Evolutionary conservation across 1,140 invertebrate species (phyloP), one percentile per base, ranked within the genome.

Genomic region (Brachionus rotundiformis): DNA sequence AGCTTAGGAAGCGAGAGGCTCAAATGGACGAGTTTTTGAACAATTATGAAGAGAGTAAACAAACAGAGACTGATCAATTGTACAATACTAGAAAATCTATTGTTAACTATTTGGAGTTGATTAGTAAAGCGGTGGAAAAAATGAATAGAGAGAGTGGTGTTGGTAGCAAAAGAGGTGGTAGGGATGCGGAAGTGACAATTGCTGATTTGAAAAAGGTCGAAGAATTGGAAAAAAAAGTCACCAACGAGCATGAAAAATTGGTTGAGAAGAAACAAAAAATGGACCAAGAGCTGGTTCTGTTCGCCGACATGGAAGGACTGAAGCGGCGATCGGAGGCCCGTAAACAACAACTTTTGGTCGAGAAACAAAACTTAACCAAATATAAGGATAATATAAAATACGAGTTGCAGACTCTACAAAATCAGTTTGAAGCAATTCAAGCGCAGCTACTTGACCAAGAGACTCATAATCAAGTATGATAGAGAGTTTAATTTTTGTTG

Each of bases 201-300:
- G 79, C 79, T 33, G 81, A 82, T 75, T 36, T 71, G 8, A 68
- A 44, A 36, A 82, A 82, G 49, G 41, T 82, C 1, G 81, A 82
- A 71, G 39, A 61, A 29, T 7, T 82, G 23, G 65, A 82, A 59
- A 49, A 82, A 73, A 82, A 82, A 75, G 39, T 82, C 10, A 71
- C 41, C 11, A 61, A 82, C n/a, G 81, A 82, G 71, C 27, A 71
- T 39, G 41, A 82, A 33, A 29, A 59, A 13, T 75, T 82, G 19
- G 39, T 54, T 31, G 63, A 73, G 19, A 47, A 82, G 19, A 71
- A 71, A 27, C 47, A 68, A 36, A 73, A 71, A 73, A 71, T 71
- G 61, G 61, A 82, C 31, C 63, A 82, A 65, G 81, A 82, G 27
- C 39, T 82, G n/a, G 29, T 47, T 5, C 23, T 25, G 19, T 82